phyloP scores from a whole-genome alignment of 1,140 invertebrate genomes.

The Sarcophaga bullata region DNA sequence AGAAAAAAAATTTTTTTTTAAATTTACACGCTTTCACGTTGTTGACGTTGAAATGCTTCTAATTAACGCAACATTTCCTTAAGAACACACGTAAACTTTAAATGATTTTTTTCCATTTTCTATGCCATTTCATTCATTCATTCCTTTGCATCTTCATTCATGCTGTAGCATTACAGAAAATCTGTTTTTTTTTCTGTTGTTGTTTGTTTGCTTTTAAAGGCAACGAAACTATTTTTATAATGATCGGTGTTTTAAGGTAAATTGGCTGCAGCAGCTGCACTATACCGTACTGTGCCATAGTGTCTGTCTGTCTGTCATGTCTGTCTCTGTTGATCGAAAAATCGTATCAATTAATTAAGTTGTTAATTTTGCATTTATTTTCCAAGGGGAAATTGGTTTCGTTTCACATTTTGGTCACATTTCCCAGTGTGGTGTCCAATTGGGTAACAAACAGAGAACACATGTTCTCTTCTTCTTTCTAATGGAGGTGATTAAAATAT shows the following conservation, averaged over 20 bases:
- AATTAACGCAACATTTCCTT: constrained; percentile 39
- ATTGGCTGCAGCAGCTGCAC: constrained; percentile 44
- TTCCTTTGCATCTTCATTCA: too few relatives aligned
- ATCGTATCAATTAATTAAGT: constrained; percentile 42
- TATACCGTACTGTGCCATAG: neutral
- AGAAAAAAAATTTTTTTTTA: neutral
- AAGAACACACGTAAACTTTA: constrained; percentile 31
- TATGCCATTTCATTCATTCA: too few relatives aligned
- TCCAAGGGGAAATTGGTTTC: neutral
- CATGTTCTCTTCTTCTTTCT: neutral
- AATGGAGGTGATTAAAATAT: neutral
- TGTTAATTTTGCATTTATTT: constrained; percentile 46
- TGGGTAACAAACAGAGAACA: constrained; percentile 23
- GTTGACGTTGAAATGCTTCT: constrained; percentile 3
- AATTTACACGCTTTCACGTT: neutral
- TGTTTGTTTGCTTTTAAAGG: too few relatives aligned
- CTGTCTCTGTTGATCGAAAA: constrained; percentile 14
- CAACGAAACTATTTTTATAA: neutral
- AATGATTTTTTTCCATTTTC: neutral
- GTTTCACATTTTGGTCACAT: neutral
- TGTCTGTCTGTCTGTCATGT: too few relatives aligned
- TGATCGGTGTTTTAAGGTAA: constrained; percentile 30
- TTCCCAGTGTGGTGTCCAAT: constrained; percentile 29
- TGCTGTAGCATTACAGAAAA: too few relatives aligned
- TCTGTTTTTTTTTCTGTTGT: too few relatives aligned